phyloP scores from a whole-genome alignment of 2,888 invertebrate species.

The Apamea crenata region DNA sequence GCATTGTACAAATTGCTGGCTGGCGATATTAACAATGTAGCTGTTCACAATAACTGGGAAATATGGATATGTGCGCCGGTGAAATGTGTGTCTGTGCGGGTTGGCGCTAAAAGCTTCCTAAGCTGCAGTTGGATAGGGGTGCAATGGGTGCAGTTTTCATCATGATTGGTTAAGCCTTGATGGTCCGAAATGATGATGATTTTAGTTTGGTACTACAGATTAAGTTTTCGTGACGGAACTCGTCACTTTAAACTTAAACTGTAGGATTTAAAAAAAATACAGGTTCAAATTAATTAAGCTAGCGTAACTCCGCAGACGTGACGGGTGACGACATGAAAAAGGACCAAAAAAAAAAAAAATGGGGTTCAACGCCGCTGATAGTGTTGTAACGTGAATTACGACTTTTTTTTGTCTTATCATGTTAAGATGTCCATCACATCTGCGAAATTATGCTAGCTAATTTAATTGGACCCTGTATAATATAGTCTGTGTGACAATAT shows the following conservation, averaged over 20 bases:
- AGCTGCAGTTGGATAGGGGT: slow-evolving; percentile 7
- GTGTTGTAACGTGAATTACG: too few species aligned
- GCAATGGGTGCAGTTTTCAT: not conserved
- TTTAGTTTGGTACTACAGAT: not conserved
- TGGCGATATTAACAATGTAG: slow-evolving; percentile 60
- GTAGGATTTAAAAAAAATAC: not conserved
- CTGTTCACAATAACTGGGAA: slow-evolving; percentile 45
- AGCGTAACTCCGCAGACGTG: too few species aligned
- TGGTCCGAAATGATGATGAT: not conserved
- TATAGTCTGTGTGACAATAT: not conserved
- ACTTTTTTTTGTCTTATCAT: too few species aligned
- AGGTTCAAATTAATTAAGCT: not conserved
- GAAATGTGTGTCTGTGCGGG: slow-evolving; percentile 41
- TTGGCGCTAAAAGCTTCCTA: slow-evolving; percentile 52
- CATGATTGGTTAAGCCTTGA: not conserved
- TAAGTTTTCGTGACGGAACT: too few species aligned
- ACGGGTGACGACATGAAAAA: too few species aligned
- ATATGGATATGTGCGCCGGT: slow-evolving; percentile 48
- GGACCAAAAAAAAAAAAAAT: too few species aligned
- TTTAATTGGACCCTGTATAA: too few species aligned
- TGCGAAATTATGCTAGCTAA: too few species aligned
- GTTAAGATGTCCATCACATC: too few species aligned
- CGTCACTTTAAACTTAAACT: not conserved
- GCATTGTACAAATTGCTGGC: slow-evolving; percentile 58
- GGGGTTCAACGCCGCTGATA: too few species aligned